Conservation (phyloP, 30 jellyfish, hydroid and myxozoan genomes). For the Aurelia sp. region DNA sequence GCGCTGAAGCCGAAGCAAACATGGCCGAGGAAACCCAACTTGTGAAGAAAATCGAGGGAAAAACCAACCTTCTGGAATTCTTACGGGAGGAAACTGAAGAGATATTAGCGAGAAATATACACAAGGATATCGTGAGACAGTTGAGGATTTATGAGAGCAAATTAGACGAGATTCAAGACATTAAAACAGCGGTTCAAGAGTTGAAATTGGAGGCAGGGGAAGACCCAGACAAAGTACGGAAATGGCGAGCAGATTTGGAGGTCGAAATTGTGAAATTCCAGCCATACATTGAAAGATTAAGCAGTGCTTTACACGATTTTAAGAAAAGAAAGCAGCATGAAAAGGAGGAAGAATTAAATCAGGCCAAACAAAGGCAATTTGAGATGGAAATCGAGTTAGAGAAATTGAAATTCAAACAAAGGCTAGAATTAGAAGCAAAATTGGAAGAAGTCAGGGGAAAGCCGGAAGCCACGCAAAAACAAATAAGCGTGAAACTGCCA, state of each 20-base stretch:
- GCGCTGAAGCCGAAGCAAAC: slow-evolving; percentile 2
- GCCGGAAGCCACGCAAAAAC: slow-evolving; percentile 2
- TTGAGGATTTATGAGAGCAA: slow-evolving; percentile 3
- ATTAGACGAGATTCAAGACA: slow-evolving; percentile 20
- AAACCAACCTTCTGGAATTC: background rate
- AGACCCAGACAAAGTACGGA: slow-evolving; percentile 28
- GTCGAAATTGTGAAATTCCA: too few relatives aligned
- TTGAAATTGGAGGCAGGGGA: slow-evolving; percentile 13
- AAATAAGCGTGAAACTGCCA: background rate
- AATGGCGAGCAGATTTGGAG: background rate
- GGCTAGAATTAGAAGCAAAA: slow-evolving; percentile 7
- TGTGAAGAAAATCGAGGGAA: background rate
- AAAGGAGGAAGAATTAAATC: background rate
- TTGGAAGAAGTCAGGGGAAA: background rate
- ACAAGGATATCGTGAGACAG: background rate
- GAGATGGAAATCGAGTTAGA: slow-evolving; percentile 12
- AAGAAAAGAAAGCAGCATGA: background rate
- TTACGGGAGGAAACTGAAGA: background rate
- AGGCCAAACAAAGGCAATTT: slow-evolving; percentile 9
- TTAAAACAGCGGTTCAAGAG: slow-evolving; percentile 28
- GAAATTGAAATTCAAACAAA: background rate
- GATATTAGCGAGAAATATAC: background rate
- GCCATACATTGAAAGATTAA: too few relatives aligned
- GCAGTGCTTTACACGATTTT: background rate
- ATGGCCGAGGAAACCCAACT: background rate